These are phyloP conservation scores for Gortyna flavago DNA, from an alignment of 2,888 invertebrate species.

Conservation along the genomic window DNA sequence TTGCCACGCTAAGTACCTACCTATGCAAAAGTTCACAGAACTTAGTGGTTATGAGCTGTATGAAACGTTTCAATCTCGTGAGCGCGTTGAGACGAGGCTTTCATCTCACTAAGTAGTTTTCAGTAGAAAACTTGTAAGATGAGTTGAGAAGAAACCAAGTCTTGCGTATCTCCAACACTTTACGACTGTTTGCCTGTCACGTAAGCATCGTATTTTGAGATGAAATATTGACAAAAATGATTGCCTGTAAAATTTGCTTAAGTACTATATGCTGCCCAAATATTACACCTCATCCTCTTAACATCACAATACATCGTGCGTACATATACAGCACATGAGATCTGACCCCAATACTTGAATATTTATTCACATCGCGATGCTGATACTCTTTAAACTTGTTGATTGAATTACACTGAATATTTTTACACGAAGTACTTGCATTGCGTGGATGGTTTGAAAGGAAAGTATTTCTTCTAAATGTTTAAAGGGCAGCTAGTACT, in stretches of 20 bases:
- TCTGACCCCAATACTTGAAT: constrained; percentile 84
- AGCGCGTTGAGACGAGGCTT: not conserved
- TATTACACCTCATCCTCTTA: constrained; percentile 81
- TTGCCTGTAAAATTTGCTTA: constrained; percentile 70
- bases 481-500: constrained; percentile 54
- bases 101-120: constrained; percentile 40
- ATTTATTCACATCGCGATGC: constrained; percentile 78
- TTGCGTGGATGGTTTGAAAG: constrained; percentile 21
- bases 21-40: constrained; percentile 13
- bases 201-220: constrained; percentile 66
- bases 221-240: constrained; percentile 77
- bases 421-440: constrained; percentile 4
- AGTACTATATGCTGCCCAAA: constrained; percentile 78
- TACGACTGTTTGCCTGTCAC: constrained; percentile 59
- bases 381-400: constrained; percentile 68
- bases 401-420: constrained; percentile 38
- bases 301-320: constrained; percentile 75
- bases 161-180: constrained; percentile 55
- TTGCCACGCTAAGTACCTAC: not conserved
- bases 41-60: not conserved
- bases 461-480: constrained; percentile 53
- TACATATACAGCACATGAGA: constrained; percentile 80
- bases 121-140: constrained; percentile 30
- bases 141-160: constrained; percentile 26
- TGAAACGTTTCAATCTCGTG: constrained; percentile 17